These are phyloP conservation scores for Egretta garzetta DNA, from an alignment of 2,113 vertebrate species.

Conservation along the genomic window DNA sequence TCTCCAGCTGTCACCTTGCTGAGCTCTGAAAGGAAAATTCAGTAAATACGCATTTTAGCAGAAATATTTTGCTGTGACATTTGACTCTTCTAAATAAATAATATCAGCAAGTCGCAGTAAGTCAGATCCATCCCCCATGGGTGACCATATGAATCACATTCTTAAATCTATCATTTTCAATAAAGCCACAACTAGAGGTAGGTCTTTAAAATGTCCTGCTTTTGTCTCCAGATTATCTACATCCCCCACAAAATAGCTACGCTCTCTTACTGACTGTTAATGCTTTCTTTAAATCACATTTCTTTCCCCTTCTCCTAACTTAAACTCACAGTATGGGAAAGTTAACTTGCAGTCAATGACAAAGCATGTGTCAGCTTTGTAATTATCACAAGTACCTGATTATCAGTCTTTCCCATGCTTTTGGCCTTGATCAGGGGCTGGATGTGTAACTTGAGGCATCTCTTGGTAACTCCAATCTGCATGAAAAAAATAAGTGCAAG, in stretches of 20 bases:
- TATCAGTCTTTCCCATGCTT: neutral
- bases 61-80: conserved; percentile 37
- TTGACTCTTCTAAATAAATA: conserved; percentile 51
- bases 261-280: neutral
- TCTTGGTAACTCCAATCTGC: neutral
- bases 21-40: conserved; percentile 39
- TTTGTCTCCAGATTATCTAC: conserved; percentile 2
- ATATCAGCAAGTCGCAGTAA: neutral
- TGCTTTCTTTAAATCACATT: neutral
- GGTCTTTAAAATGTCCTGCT: neutral
- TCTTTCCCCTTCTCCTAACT: neutral
- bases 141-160: neutral
- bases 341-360: neutral
- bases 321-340: neutral
- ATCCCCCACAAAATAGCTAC: neutral
- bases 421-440: neutral
- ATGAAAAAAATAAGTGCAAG: neutral
- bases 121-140: neutral
- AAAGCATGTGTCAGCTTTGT: neutral
- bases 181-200: neutral
- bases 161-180: conserved; percentile 45
- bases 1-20: conserved; percentile 58
- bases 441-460: neutral
- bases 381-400: neutral
- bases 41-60: conserved; percentile 42